These are phyloP conservation scores for Augochlorella aurata DNA, from an alignment of 2,888 invertebrate species.

Conservation along the genomic window DNA sequence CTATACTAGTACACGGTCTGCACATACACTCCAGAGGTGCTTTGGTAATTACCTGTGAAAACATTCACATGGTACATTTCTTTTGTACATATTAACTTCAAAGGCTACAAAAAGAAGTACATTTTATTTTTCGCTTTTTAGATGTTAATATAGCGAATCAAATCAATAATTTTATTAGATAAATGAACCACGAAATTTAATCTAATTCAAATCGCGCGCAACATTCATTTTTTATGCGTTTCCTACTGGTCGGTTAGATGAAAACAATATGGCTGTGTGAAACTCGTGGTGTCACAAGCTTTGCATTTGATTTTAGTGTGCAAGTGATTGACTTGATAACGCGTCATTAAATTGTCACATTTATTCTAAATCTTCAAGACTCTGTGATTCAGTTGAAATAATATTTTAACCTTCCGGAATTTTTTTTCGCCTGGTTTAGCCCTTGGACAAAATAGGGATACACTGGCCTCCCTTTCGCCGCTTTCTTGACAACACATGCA, in stretches of 20 bases:
- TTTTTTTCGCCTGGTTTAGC: constrained; percentile 93
- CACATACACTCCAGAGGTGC: constrained; percentile 97
- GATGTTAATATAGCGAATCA: background rate
- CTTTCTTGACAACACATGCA: constrained; percentile 98
- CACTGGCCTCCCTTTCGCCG: constrained; percentile 94
- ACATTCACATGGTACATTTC: constrained; percentile 26
- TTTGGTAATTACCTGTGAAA: constrained; percentile 90
- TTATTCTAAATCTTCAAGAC: background rate
- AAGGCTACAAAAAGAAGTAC: background rate
- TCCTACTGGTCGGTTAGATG: constrained; percentile 45
- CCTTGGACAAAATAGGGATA: constrained; percentile 94
- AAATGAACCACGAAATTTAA: background rate
- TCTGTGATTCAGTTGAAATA: constrained; percentile 16
- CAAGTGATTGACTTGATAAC: constrained; percentile 20
- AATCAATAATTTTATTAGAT: background rate
- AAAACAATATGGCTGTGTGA: constrained; percentile 75
- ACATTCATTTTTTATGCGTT: constrained; percentile 34
- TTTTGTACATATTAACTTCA: background rate
- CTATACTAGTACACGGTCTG: constrained; percentile 93
- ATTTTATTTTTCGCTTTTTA: background rate
- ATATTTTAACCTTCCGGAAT: constrained; percentile 88
- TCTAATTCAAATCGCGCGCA: constrained; percentile 54
- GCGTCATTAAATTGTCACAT: constrained; percentile 10
- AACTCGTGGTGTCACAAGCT: constrained; percentile 68
- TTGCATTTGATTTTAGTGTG: constrained; percentile 43